Evolutionary conservation across 2,888 invertebrate species (phyloP).

Genomic region (Ypsolopha sequella): DNA sequence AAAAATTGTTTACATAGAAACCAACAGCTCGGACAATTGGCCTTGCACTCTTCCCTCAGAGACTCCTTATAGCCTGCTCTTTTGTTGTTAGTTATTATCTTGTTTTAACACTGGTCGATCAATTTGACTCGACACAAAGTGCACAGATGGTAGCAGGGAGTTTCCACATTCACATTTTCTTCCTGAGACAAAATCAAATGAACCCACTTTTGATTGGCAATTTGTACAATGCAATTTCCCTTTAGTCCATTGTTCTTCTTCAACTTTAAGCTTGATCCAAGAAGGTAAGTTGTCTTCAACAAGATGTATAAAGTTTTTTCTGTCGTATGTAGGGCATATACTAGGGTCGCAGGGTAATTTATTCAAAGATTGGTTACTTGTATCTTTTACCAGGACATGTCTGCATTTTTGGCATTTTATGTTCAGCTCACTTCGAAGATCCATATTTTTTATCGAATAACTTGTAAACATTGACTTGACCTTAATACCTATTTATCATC

Average conservation of each 20-base stretch:
- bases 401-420: conserved; percentile 64
- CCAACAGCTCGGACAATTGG: too few relatives aligned
- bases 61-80: too few relatives aligned
- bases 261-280: conserved; percentile 68
- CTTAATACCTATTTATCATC: too few relatives aligned
- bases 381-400: conserved; percentile 32
- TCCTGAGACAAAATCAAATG: conserved; percentile 76
- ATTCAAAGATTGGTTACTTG: conserved; percentile 16
- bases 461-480: too few relatives aligned
- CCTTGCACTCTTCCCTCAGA: too few relatives aligned
- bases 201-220: conserved; percentile 73
- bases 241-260: conserved; percentile 73
- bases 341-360: conserved; percentile 22
- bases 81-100: too few relatives aligned
- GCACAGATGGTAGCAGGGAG: conserved; percentile 69
- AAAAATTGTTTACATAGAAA: too few relatives aligned
- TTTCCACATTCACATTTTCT: conserved; percentile 72
- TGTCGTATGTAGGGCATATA: conserved; percentile 36
- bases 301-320: conserved; percentile 55
- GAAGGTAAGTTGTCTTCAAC: conserved; percentile 67
- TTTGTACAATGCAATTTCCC: conserved; percentile 75
- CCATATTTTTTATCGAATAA: conserved; percentile 10
- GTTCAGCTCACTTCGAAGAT: conserved; percentile 10
- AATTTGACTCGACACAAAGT: conserved; percentile 74
- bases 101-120: conserved; percentile 54